These are phyloP conservation scores for Canis aureus DNA, from an alignment of 2,113 vertebrate genomes.

Conservation along the genomic window DNA sequence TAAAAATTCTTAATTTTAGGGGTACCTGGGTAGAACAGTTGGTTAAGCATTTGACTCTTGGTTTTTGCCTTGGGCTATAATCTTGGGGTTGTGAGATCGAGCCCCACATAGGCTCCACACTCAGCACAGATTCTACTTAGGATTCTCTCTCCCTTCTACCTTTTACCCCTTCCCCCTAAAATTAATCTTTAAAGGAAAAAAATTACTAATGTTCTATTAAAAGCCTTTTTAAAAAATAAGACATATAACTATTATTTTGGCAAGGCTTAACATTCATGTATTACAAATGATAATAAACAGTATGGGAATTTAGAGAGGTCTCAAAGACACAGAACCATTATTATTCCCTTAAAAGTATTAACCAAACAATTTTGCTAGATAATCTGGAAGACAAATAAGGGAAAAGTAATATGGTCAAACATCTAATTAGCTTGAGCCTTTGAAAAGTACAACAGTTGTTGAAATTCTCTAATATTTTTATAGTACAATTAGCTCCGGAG, in stretches of 20 bases:
- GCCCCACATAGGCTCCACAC: too few species aligned
- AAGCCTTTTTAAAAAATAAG: background rate
- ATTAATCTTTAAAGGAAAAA: background rate
- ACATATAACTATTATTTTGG: background rate
- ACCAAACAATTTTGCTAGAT: background rate
- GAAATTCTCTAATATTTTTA: background rate
- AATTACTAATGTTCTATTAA: slow-evolving; percentile 29
- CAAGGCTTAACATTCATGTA: background rate
- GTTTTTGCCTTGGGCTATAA: too few species aligned
- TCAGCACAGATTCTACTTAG: too few species aligned
- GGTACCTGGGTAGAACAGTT: too few species aligned
- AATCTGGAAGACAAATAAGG: background rate
- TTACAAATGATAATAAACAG: slow-evolving; percentile 28
- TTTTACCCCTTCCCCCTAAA: too few species aligned
- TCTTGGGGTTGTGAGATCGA: too few species aligned
- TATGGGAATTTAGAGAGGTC: background rate
- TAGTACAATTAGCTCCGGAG: background rate
- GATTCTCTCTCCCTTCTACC: too few species aligned
- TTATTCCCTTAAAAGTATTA: background rate
- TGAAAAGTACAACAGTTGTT: background rate
- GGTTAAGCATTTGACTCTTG: too few species aligned
- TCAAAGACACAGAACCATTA: background rate
- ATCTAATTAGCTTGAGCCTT: background rate
- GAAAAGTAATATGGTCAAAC: background rate
- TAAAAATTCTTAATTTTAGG: slow-evolving; percentile 6